Percentiles rank a stretch among this genome's conserved stretches.
phyloP scores from a whole-genome alignment of 2,797 vertebrate species.

The Chloroceryle inda region DNA sequence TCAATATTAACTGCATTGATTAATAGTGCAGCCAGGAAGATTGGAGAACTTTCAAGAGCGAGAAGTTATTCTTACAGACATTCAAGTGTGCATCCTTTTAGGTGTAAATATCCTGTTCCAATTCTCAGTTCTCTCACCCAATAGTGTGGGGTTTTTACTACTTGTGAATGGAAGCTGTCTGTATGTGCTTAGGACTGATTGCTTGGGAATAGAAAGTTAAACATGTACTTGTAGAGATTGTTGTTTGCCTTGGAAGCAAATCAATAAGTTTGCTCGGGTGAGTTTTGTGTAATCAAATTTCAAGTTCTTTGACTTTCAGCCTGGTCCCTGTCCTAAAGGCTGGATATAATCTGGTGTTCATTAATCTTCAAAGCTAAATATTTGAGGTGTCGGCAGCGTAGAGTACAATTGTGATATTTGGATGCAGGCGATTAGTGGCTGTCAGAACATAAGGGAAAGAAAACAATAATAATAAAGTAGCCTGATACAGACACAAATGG shows the following conservation, averaged over 20 bases:
- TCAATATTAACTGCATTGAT: neutral
- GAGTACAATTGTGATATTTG: neutral
- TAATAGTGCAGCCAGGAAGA: neutral
- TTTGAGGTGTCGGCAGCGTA: neutral
- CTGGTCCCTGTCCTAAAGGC: conserved; percentile 53
- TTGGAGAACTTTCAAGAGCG: neutral
- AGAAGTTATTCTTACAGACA: neutral
- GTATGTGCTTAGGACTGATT: conserved; percentile 26
- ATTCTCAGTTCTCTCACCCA: neutral
- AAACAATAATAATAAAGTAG: neutral
- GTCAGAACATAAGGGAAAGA: neutral
- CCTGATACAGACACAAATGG: neutral
- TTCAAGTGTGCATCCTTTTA: neutral
- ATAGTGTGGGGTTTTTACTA: neutral
- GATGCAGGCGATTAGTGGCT: neutral
- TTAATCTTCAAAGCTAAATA: conserved; percentile 61
- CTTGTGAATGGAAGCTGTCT: neutral
- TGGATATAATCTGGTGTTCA: conserved; percentile 45
- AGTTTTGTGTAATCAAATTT: conserved; percentile 64
- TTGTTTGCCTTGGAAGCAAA: conserved; percentile 56
- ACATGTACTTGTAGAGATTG: conserved; percentile 35
- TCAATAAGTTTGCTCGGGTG: conserved; percentile 37
- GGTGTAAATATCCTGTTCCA: neutral
- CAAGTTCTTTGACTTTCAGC: conserved; percentile 59
- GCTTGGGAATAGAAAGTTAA: conserved; percentile 42